Conservation (phyloP, 1,140 invertebrate genomes). For the Drosophila paulistorum region DNA sequence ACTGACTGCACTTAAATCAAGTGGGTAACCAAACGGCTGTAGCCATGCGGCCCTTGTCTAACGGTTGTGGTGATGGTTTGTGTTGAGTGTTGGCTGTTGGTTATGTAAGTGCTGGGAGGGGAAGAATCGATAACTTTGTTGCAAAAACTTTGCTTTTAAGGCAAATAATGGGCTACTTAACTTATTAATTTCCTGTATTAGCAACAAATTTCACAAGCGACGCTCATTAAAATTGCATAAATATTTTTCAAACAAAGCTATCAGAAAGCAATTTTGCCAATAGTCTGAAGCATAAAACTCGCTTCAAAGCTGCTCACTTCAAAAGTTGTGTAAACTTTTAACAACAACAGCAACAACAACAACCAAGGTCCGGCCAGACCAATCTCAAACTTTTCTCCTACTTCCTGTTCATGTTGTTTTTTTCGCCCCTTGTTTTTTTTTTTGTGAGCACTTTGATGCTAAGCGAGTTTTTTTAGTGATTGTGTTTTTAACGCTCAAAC, state of each 20-base stretch:
- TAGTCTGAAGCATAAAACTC: conserved; percentile 38
- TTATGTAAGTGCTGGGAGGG: not conserved
- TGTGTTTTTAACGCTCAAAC: conserved; percentile 31
- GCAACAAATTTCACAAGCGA: conserved; percentile 51
- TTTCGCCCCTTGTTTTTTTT: not conserved
- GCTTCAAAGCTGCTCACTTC: conserved; percentile 49
- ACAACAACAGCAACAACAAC: conserved; percentile 23
- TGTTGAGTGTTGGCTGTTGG: conserved; percentile 1
- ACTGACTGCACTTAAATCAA: conserved; percentile 61
- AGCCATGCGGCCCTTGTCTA: conserved; percentile 32
- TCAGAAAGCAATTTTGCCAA: conserved; percentile 61
- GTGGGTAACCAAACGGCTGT: conserved; percentile 50
- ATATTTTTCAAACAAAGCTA: conserved; percentile 39
- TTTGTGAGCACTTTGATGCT: conserved; percentile 53
- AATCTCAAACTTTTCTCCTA: conserved; percentile 19
- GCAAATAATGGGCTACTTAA: conserved; percentile 50
- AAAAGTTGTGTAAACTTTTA: conserved; percentile 49
- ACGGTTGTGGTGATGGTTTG: not conserved
- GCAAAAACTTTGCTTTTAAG: conserved; percentile 19
- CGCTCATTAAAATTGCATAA: conserved; percentile 69
- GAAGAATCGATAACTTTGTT: not conserved
- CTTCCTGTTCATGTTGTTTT: conserved; percentile 9
- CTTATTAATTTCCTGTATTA: conserved; percentile 76
- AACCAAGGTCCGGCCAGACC: conserved; percentile 19
- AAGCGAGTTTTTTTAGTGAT: conserved; percentile 60